Conservation (phyloP, 2,113 vertebrate genomes). For the Burhinus oedicnemus region DNA sequence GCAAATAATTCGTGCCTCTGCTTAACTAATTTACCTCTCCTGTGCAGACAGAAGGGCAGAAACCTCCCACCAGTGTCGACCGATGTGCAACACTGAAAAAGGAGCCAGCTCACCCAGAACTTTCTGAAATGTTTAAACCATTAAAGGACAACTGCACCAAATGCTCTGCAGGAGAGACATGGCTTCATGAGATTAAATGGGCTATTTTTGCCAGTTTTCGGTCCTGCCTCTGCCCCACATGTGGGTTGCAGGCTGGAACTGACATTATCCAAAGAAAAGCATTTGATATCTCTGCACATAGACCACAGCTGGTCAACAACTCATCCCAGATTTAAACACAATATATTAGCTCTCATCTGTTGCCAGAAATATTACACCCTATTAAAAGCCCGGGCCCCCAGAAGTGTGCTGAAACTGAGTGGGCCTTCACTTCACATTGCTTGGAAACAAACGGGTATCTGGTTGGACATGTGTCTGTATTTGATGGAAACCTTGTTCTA, state of each 20-base stretch:
- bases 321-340: constrained; percentile 64
- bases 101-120: constrained; percentile 1
- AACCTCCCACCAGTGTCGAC: not conserved
- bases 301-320: constrained; percentile 73
- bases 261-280: constrained; percentile 58
- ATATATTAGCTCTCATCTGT: constrained; percentile 62
- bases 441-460: constrained; percentile 21
- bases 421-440: not conserved
- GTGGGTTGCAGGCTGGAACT: constrained; percentile 72
- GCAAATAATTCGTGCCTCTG: constrained; percentile 48
- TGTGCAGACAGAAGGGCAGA: constrained; percentile 36
- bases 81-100: not conserved
- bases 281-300: constrained; percentile 50
- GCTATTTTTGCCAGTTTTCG: constrained; percentile 30
- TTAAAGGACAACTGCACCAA: constrained; percentile 21
- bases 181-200: not conserved
- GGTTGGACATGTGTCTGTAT: not conserved
- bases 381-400: constrained; percentile 36
- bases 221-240: constrained; percentile 57
- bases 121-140: not conserved
- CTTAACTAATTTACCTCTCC: constrained; percentile 30
- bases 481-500: not conserved
- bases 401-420: constrained; percentile 28
- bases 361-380: constrained; percentile 62
- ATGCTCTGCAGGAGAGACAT: constrained; percentile 23